Evolutionary conservation across 2,888 invertebrate species (phyloP).

Genomic region (Oscheius sp.): DNA sequence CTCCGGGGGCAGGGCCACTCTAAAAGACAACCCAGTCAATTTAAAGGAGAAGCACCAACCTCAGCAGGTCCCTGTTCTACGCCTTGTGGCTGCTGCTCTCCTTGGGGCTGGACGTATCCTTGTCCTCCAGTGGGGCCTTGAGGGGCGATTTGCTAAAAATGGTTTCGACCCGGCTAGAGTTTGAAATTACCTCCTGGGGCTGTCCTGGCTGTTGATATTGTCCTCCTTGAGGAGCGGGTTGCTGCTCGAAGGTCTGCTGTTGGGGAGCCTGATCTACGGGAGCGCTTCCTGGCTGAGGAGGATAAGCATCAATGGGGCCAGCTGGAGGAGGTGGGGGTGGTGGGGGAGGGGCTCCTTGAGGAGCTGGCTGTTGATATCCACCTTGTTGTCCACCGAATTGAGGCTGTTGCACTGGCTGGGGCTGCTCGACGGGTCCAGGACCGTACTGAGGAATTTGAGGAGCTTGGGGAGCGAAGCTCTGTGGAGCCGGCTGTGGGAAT

Average conservation of each 20-base stretch:
- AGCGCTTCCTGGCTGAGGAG: background rate
- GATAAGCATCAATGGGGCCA: background rate
- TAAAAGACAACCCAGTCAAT: slow-evolving; percentile 30
- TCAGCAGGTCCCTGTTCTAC: slow-evolving; percentile 41
- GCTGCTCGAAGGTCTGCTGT: slow-evolving; percentile 10
- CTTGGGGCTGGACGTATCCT: slow-evolving; percentile 34
- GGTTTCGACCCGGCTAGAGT: no score
- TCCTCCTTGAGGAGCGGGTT: slow-evolving; percentile 37
- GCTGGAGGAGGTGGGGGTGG: background rate
- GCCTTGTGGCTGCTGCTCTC: slow-evolving; percentile 42
- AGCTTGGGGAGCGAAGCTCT: slow-evolving; percentile 4
- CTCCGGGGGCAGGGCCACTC: slow-evolving; percentile 36
- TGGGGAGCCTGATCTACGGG: slow-evolving; percentile 3
- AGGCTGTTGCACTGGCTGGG: slow-evolving; percentile 10
- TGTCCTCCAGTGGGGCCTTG: slow-evolving; percentile 9
- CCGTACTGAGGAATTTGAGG: background rate
- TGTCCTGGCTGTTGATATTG: slow-evolving; percentile 39
- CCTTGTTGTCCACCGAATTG: slow-evolving; percentile 15
- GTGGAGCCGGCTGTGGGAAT: background rate
- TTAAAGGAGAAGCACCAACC: slow-evolving; percentile 26
- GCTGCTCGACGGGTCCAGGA: slow-evolving; percentile 13
- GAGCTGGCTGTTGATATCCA: background rate
- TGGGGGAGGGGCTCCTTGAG: slow-evolving; percentile 1
- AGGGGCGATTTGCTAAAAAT: slow-evolving; percentile 6
- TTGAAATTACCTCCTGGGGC: background rate